Evolutionary conservation across 2,113 vertebrate genomes (phyloP).

Genomic region (Oreotrochilus melanogaster): DNA sequence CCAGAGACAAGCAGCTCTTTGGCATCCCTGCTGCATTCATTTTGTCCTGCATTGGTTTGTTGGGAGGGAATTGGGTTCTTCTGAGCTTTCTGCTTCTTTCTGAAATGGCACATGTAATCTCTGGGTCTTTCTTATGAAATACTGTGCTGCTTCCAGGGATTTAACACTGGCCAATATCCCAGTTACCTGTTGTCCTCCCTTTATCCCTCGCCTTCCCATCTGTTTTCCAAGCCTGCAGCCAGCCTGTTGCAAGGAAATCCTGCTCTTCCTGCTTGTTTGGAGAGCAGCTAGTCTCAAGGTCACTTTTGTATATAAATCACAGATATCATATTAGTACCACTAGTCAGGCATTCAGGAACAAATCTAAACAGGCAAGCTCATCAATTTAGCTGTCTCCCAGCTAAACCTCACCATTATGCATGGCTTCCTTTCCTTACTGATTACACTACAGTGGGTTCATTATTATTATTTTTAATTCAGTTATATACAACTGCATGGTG

Average conservation of each 20-base stretch:
- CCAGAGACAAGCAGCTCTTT: background rate
- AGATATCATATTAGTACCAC: constrained; percentile 2
- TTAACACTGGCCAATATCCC: background rate
- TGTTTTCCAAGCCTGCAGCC: background rate
- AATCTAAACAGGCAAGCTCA: constrained; percentile 4
- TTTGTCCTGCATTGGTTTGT: background rate
- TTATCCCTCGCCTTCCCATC: background rate
- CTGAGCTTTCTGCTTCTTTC: background rate
- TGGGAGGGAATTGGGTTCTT: background rate
- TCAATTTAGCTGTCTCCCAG: constrained; percentile 13
- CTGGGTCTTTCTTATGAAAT: background rate
- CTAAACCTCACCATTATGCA: constrained; percentile 19
- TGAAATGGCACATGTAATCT: background rate
- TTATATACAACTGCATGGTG: constrained; percentile 21
- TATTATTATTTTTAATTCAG: constrained; percentile 27
- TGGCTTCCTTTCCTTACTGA: constrained; percentile 27
- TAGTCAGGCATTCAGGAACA: constrained; percentile 20
- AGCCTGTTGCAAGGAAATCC: background rate
- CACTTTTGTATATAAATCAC: constrained; percentile 31
- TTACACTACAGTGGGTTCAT: constrained; percentile 15
- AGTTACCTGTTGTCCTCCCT: background rate
- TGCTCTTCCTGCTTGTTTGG: background rate
- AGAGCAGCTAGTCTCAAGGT: constrained; percentile 39
- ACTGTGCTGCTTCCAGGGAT: background rate
- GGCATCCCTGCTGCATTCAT: background rate